Percentiles rank a stretch among this genome's conserved stretches.
Evolutionary conservation across 2,113 vertebrate species (phyloP).

Genomic region (Triplophysa siluroides): DNA sequence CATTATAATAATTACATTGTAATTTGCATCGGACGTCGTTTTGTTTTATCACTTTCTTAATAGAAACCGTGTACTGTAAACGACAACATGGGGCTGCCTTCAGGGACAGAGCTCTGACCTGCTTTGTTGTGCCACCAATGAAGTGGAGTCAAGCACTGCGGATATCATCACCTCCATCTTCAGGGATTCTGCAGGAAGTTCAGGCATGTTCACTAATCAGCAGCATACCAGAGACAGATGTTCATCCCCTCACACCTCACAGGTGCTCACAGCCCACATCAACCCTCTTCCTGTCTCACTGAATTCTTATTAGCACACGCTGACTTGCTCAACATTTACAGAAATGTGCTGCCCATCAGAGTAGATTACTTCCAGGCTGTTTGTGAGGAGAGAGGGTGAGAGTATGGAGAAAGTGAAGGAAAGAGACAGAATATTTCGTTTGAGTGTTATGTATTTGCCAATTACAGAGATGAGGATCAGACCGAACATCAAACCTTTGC

Average conservation of each 20-base stretch:
- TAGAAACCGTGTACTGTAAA: constrained; percentile 33
- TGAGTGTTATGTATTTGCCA: constrained; percentile 33
- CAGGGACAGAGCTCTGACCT: constrained; percentile 11
- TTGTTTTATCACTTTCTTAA: constrained; percentile 42
- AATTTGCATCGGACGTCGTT: constrained; percentile 1
- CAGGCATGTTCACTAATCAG: background rate
- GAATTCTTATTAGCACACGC: constrained; percentile 57
- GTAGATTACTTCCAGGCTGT: constrained; percentile 54
- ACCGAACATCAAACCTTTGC: constrained; percentile 28
- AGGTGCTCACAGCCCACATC: constrained; percentile 34
- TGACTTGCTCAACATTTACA: constrained; percentile 54
- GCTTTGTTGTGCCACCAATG: background rate
- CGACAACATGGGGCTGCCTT: constrained; percentile 40
- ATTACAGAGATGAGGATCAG: constrained; percentile 51
- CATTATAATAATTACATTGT: constrained; percentile 16
- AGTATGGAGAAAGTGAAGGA: constrained; percentile 26
- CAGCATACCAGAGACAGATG: constrained; percentile 21
- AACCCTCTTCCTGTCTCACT: constrained; percentile 34
- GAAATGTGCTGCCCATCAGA: constrained; percentile 46
- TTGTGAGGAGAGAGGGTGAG: constrained; percentile 1
- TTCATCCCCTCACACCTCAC: constrained; percentile 11
- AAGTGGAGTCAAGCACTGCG: background rate
- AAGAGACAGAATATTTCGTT: constrained; percentile 25
- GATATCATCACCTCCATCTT: constrained; percentile 47
- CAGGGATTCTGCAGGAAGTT: constrained; percentile 47